Conservation (phyloP, 2,888 invertebrate genomes). For the Rotaria sp. region DNA sequence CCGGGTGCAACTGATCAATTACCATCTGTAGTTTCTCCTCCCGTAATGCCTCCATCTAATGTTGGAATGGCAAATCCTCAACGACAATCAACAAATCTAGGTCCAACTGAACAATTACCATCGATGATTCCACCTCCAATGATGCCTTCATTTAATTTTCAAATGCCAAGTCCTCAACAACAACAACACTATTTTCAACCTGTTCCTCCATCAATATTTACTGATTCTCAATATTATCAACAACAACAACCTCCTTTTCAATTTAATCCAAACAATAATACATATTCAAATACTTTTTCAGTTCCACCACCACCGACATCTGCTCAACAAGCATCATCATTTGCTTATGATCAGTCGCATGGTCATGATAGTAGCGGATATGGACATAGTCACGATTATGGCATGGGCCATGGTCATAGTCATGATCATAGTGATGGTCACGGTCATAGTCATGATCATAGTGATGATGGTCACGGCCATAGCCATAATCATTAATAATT, state of each 20-base stretch:
- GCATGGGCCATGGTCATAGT: background rate
- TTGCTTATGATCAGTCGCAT: conserved; percentile 1
- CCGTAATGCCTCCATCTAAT: conserved; percentile 20
- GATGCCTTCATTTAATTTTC: too few relatives aligned
- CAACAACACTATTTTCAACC: conserved; percentile 31
- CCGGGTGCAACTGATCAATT: background rate
- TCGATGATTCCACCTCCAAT: background rate
- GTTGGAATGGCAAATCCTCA: background rate
- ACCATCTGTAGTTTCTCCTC: background rate
- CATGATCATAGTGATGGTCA: background rate
- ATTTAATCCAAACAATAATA: conserved; percentile 5
- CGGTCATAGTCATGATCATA: background rate
- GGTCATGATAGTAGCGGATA: background rate
- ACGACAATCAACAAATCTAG: conserved; percentile 13
- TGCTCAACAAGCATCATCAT: background rate
- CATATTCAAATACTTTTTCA: background rate
- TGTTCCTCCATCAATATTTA: background rate
- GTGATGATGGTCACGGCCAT: background rate
- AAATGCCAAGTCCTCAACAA: too few relatives aligned
- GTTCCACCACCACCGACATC: background rate
- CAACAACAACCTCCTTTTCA: background rate
- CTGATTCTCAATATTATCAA: background rate
- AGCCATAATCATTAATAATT: background rate
- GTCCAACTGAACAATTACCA: background rate
- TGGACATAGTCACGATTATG: conserved; percentile 28